Evolutionary conservation across 2,797 vertebrate species (phyloP), one percentile per base, ranked within the genome.

Genomic region (Takifugu ocellatus): DNA sequence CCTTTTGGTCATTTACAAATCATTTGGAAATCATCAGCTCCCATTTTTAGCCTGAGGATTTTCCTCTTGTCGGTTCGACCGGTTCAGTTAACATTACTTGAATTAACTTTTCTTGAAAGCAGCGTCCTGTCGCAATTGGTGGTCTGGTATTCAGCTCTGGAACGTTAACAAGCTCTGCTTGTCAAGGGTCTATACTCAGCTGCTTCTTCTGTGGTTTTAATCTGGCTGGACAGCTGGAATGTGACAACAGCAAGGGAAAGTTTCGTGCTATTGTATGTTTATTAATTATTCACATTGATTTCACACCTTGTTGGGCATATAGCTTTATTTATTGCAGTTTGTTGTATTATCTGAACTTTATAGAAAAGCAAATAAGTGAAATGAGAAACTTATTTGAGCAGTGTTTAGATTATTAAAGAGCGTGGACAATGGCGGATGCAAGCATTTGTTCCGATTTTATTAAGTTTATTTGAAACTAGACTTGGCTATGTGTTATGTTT

Each of bases 1-100:
- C 53, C 75, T 45, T 73, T 53, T 88, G 86, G 81, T 56, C 25
- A 33, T 63, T n/a, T 21, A 25, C n/a, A 42, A 17, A 8, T 9
- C 17, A 8, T 1, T 25, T 24, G 24, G 15, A 25, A 42, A 46
- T 49, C 6, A 8, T 46, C 21, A 31, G 3, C 10, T 31, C 39
- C 27, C 24, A 31, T 45, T 49, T 51, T 49, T 36, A 42, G 43
- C 51, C 25, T 67, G 49, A 58, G 29, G 5, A 44, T 29, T 54
- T 45, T 56, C 27, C 25, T 49, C 39, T 49, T 8, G 2, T 54
- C 16, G 3, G 61, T 62, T 16, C 43, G 53, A 52, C 51, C 52
- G 47, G 67, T 53, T 66, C 67, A 59, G 10, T 74, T 60, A 3
- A 54, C 29, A 25, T 60, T 10, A 56, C 56, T 66, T 60, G 0